Conservation (phyloP, 2,888 invertebrate genomes). For the Tholera decimalis region DNA sequence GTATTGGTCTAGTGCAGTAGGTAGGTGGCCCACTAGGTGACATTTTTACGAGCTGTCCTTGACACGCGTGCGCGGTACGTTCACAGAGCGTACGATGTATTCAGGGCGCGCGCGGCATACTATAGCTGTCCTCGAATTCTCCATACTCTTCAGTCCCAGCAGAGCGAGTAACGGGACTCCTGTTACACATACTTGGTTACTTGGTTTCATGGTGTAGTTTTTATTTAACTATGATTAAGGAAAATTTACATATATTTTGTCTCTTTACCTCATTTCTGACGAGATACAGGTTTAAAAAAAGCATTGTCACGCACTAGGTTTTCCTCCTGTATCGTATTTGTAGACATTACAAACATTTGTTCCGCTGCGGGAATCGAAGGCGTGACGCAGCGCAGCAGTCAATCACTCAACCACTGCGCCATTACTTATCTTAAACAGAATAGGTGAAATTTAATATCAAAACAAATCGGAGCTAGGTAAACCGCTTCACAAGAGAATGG, state of each 20-base stretch:
- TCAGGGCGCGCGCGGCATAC: slow-evolving; percentile 73
- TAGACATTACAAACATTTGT: too few relatives aligned
- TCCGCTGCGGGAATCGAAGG: too few relatives aligned
- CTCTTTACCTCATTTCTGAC: slow-evolving; percentile 14
- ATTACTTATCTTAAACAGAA: too few relatives aligned
- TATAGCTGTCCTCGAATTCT: slow-evolving; percentile 59
- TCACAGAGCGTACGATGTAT: slow-evolving; percentile 62
- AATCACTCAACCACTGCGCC: too few relatives aligned
- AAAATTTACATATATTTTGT: neutral
- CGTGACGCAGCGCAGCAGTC: too few relatives aligned
- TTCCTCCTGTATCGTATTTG: too few relatives aligned
- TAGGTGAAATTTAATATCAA: too few relatives aligned
- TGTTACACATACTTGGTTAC: slow-evolving; percentile 36
- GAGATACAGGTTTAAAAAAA: neutral
- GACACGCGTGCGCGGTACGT: slow-evolving; percentile 47
- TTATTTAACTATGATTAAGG: slow-evolving; percentile 13
- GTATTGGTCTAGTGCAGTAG: slow-evolving; percentile 36
- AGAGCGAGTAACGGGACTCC: slow-evolving; percentile 53
- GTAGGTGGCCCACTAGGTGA: slow-evolving; percentile 27
- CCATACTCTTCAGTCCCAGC: slow-evolving; percentile 41
- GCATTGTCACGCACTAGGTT: too few relatives aligned
- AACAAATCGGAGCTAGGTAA: too few relatives aligned
- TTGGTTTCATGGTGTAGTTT: slow-evolving; percentile 6
- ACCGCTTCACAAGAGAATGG: too few relatives aligned
- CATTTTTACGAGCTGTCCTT: slow-evolving; percentile 64